Evolutionary conservation across 2,888 invertebrate species (phyloP).

Genomic region (Sarcophaga caerulescens): DNA sequence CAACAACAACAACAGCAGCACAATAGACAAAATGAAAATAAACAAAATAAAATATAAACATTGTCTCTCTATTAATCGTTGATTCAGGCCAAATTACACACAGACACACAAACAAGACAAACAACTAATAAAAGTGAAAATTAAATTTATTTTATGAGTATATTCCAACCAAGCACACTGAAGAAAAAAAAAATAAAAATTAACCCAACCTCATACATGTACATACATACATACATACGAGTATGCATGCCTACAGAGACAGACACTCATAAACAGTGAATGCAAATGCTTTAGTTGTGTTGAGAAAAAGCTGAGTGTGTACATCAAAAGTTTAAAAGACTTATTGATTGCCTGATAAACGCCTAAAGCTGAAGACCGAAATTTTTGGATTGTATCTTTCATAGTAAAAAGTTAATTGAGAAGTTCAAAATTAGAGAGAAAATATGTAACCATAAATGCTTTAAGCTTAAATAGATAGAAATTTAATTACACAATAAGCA

Average conservation of each 20-base stretch:
- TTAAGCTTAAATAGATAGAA: no score
- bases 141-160: neutral
- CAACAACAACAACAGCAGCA: neutral
- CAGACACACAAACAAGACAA: neutral
- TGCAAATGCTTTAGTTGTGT: neutral
- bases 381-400: no score
- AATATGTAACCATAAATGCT: no score
- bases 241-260: neutral
- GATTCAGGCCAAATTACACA: neutral
- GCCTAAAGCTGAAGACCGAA: no score
- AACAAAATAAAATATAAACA: neutral
- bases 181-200: neutral
- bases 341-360: no score
- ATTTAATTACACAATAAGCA: no score
- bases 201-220: neutral
- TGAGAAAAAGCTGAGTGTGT: no score
- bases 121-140: neutral
- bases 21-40: constrained; percentile 56
- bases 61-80: neutral
- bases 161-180: neutral
- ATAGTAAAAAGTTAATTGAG: no score
- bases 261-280: neutral
- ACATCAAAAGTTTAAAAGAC: no score
- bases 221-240: no score
- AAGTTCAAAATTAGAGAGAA: no score